These are phyloP conservation scores for Eucidaris tribuloides DNA, from an alignment of 35 echinoderm and acorn worm genomes.

Conservation along the genomic window DNA sequence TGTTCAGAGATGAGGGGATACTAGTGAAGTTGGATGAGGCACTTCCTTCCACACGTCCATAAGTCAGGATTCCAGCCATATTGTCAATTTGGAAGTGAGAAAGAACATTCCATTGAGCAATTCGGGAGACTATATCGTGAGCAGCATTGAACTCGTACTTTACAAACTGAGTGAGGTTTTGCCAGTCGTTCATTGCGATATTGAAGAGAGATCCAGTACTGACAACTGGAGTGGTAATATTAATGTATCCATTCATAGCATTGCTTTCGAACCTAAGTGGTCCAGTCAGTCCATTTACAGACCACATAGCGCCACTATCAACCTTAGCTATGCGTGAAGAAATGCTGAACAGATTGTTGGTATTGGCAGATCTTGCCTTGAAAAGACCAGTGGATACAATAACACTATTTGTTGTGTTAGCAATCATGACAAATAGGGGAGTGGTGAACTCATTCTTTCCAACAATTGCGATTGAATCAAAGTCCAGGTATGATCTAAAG, in stretches of 20 bases:
- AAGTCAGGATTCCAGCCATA: slow-evolving; percentile 37
- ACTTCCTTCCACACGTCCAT: slow-evolving; percentile 14
- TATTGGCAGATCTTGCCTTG: slow-evolving; percentile 26
- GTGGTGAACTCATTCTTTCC: slow-evolving; percentile 32
- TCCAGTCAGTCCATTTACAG: slow-evolving; percentile 6
- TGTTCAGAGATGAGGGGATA: slow-evolving; percentile 14
- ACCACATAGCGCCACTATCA: not conserved
- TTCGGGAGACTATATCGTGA: not conserved
- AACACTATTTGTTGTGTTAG: slow-evolving; percentile 35
- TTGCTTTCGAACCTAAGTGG: slow-evolving; percentile 41
- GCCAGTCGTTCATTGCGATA: slow-evolving; percentile 19
- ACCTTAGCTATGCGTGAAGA: slow-evolving; percentile 3
- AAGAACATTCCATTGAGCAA: slow-evolving; percentile 19
- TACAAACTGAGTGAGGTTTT: slow-evolving; percentile 44
- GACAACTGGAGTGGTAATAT: slow-evolving; percentile 28
- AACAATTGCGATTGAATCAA: not conserved
- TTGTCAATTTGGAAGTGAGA: slow-evolving; percentile 34
- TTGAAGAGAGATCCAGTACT: slow-evolving; percentile 24
- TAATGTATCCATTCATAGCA: slow-evolving; percentile 13
- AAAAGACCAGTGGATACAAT: slow-evolving; percentile 35
- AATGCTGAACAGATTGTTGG: not conserved
- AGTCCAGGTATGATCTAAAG: slow-evolving; percentile 3
- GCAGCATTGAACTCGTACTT: not conserved
- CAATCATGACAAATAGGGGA: slow-evolving; percentile 24
- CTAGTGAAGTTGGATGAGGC: slow-evolving; percentile 21